Conservation (phyloP, 2,888 invertebrate genomes). For the Scaptomyza caliginosa region DNA sequence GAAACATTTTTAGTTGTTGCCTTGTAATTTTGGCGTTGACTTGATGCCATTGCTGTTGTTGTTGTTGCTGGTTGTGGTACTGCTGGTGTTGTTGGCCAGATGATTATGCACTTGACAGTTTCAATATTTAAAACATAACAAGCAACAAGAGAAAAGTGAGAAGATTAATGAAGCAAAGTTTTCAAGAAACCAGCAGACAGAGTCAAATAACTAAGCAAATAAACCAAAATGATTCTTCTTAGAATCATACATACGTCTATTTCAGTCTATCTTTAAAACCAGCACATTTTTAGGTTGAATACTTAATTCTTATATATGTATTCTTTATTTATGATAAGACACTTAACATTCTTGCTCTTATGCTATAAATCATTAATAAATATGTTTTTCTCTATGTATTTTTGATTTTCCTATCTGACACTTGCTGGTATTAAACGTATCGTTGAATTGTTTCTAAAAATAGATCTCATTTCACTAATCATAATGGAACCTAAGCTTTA, state of each 20-base stretch:
- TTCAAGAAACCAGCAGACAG: slow-evolving; percentile 13
- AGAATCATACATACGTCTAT: neutral
- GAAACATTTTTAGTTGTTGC: slow-evolving; percentile 49
- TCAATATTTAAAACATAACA: slow-evolving; percentile 70
- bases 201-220: neutral
- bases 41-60: slow-evolving; percentile 19
- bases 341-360: neutral
- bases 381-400: neutral
- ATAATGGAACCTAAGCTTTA: slow-evolving; percentile 2
- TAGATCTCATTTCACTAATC: slow-evolving; percentile 9
- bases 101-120: slow-evolving; percentile 72
- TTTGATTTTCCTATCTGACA: neutral
- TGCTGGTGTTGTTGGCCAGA: slow-evolving; percentile 25
- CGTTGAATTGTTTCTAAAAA: neutral
- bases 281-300: slow-evolving; percentile 8
- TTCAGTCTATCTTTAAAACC: neutral
- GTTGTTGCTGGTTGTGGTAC: slow-evolving; percentile 9
- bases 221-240: neutral
- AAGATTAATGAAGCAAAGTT: slow-evolving; percentile 63
- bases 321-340: slow-evolving; percentile 2
- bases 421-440: neutral
- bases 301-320: neutral
- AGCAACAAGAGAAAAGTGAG: slow-evolving; percentile 39
- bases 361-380: neutral
- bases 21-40: slow-evolving; percentile 58